These are phyloP conservation scores for Macquaria ambigua DNA, from an alignment of 2,113 vertebrate genomes.

Conservation along the genomic window DNA sequence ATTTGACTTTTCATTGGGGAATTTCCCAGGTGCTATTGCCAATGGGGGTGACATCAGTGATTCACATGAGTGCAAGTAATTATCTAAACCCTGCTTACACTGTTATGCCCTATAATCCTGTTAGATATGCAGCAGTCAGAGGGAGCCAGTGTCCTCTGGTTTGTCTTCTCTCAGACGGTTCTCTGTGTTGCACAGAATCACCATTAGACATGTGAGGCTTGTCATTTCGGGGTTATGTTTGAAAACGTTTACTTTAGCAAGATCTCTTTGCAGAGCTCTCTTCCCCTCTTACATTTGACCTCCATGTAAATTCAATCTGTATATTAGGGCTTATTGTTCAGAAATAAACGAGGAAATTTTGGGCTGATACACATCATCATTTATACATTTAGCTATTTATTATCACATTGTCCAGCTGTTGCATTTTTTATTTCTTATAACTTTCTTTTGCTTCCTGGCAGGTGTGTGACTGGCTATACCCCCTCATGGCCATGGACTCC, in stretches of 20 bases:
- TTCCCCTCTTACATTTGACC: background rate
- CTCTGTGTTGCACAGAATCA: slow-evolving; percentile 11
- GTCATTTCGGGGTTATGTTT: background rate
- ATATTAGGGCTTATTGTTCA: background rate
- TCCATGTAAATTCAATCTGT: background rate
- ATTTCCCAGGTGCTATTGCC: slow-evolving; percentile 61
- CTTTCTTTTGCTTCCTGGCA: slow-evolving; percentile 61
- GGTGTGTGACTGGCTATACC: slow-evolving; percentile 98
- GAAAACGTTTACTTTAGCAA: background rate
- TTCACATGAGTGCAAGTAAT: slow-evolving; percentile 61
- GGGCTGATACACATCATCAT: background rate
- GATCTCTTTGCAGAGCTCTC: background rate
- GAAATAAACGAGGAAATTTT: background rate
- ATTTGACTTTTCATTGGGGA: slow-evolving; percentile 41
- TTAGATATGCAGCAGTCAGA: slow-evolving; percentile 58
- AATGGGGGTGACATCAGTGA: slow-evolving; percentile 52
- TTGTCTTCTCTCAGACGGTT: background rate
- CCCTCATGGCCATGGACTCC: slow-evolving; percentile 91
- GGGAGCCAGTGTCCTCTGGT: slow-evolving; percentile 32
- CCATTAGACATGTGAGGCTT: background rate
- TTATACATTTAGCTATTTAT: background rate
- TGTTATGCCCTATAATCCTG: slow-evolving; percentile 55
- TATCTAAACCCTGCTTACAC: slow-evolving; percentile 39
- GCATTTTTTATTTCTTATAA: background rate
- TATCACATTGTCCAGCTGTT: background rate